Percentiles rank a stretch among this genome's conserved stretches.
phyloP scores from a whole-genome alignment of 2,113 vertebrate species.

The Festucalex cinctus region DNA sequence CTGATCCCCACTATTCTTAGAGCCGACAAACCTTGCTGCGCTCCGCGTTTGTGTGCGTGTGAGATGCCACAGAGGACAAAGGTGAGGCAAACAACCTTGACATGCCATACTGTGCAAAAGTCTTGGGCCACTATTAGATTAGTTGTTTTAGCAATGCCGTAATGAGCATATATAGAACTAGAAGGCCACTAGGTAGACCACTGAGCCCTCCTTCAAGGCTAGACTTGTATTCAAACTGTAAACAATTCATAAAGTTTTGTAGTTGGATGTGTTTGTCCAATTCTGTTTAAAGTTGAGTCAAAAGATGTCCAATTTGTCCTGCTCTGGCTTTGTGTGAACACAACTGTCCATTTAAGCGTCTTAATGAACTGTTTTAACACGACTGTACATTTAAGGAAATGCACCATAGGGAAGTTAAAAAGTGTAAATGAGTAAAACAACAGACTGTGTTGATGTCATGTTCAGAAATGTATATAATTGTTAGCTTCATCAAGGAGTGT shows the following conservation, averaged over 20 bases:
- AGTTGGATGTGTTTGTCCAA: too few relatives aligned
- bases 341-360: neutral
- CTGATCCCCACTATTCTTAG: slow-evolving; percentile 66
- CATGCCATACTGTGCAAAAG: neutral
- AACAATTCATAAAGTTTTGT: too few relatives aligned
- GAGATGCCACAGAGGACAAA: slow-evolving; percentile 49
- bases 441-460: too few relatives aligned
- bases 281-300: too few relatives aligned
- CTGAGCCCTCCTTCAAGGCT: neutral
- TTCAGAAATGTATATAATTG: too few relatives aligned
- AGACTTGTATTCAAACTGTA: too few relatives aligned
- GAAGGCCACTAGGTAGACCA: neutral
- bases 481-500: too few relatives aligned
- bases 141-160: neutral
- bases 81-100: slow-evolving; percentile 41
- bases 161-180: neutral
- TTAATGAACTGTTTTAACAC: neutral
- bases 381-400: neutral
- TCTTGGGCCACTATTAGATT: neutral
- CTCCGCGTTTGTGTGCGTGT: slow-evolving; percentile 11
- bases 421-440: too few relatives aligned
- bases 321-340: neutral
- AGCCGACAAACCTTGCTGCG: slow-evolving; percentile 47
- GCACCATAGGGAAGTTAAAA: neutral
- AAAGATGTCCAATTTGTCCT: neutral